These are phyloP conservation scores for Rhopalosiphum maidis DNA, from an alignment of 1,140 invertebrate species.

Conservation along the genomic window DNA sequence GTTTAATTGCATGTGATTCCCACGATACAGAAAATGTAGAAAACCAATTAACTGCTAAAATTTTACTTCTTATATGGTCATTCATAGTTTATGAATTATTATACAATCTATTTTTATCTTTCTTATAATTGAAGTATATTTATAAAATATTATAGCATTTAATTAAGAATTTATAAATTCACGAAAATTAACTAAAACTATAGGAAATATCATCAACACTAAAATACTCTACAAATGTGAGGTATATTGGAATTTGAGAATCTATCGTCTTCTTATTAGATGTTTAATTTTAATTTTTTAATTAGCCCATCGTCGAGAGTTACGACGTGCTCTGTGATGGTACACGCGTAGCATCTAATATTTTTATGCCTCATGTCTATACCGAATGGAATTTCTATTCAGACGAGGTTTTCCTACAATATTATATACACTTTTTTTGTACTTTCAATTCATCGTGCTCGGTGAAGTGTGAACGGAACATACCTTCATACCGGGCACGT, in stretches of 20 bases:
- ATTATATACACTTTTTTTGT: conserved; percentile 55
- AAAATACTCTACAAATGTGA: not conserved
- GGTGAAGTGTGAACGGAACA: conserved; percentile 56
- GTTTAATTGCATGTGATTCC: not conserved
- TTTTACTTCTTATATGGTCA: too few relatives aligned
- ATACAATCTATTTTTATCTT: not conserved
- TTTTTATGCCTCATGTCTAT: conserved; percentile 56
- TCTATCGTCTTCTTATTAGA: not conserved
- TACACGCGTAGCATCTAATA: conserved; percentile 52
- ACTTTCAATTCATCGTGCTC: conserved; percentile 57
- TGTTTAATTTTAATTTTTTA: conserved; percentile 30
- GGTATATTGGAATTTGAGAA: not conserved
- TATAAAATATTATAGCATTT: not conserved
- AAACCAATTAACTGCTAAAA: not conserved
- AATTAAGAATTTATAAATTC: not conserved
- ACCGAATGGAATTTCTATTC: conserved; percentile 57
- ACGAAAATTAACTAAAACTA: not conserved
- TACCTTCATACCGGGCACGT: conserved; percentile 56
- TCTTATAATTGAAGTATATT: not conserved
- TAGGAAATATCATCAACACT: not conserved
- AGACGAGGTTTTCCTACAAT: conserved; percentile 50
- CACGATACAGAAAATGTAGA: not conserved
- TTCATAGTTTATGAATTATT: not conserved
- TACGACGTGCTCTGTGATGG: conserved; percentile 39
- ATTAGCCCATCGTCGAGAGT: conserved; percentile 31